These are phyloP conservation scores for Troides oblongomaculatus DNA, from an alignment of 2,888 invertebrate genomes.

Conservation along the genomic window DNA sequence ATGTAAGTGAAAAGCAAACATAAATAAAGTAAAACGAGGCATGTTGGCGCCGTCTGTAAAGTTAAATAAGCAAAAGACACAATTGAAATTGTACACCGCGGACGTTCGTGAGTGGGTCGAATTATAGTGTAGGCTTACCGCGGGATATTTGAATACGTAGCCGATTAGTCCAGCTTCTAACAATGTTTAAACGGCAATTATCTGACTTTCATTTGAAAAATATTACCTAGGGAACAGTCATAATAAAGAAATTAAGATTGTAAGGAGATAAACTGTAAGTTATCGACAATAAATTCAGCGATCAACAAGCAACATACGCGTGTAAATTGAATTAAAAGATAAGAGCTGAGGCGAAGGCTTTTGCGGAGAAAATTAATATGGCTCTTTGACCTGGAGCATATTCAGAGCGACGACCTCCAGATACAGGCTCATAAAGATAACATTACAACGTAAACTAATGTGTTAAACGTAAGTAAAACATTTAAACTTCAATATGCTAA, in stretches of 20 bases:
- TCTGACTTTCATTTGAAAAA: conserved; percentile 38
- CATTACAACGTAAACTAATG: conserved; percentile 44
- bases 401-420: conserved; percentile 42
- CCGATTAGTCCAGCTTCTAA: conserved; percentile 36
- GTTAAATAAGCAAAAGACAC: conserved; percentile 13
- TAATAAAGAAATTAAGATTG: conserved; percentile 68
- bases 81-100: conserved; percentile 9
- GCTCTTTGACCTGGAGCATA: conserved; percentile 51
- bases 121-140: conserved; percentile 27
- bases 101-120: conserved; percentile 28
- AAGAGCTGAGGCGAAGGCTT: conserved; percentile 56
- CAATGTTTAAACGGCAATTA: conserved; percentile 39
- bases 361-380: conserved; percentile 57
- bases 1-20: conserved; percentile 4
- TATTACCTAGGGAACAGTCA: conserved; percentile 45
- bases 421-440: conserved; percentile 50
- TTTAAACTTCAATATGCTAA: conserved; percentile 38
- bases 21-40: conserved; percentile 6
- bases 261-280: conserved; percentile 56
- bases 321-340: conserved; percentile 75
- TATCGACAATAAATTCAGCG: conserved; percentile 62
- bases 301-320: conserved; percentile 56
- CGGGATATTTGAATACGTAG: conserved; percentile 27
- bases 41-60: conserved; percentile 6
- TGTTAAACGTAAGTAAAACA: conserved; percentile 45